Evolutionary conservation across 1,140 invertebrate species (phyloP).

Genomic region (Sycophila sp.): DNA sequence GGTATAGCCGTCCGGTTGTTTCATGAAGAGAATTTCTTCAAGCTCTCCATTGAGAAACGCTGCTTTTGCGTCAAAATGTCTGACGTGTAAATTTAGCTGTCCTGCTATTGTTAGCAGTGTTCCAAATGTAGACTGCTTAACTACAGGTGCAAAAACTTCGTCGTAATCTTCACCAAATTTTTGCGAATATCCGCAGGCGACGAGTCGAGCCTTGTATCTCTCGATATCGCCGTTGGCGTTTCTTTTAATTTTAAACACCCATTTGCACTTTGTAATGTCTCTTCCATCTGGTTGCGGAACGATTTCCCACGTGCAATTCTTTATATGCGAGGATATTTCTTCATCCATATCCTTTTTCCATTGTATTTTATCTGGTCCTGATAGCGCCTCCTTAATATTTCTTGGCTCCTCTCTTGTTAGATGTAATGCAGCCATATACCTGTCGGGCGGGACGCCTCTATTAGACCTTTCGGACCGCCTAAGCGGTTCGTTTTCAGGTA

Average conservation of each 20-base stretch:
- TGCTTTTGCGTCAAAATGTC: constrained; percentile 53
- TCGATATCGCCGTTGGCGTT: constrained; percentile 17
- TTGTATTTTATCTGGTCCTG: not conserved
- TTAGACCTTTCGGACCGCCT: not conserved
- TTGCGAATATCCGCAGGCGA: constrained; percentile 59
- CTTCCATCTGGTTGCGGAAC: constrained; percentile 30
- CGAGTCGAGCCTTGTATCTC: constrained; percentile 49
- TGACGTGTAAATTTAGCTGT: constrained; percentile 54
- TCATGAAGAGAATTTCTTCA: constrained; percentile 54
- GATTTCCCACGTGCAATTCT: constrained; percentile 54
- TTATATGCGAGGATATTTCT: constrained; percentile 45
- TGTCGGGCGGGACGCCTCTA: not conserved
- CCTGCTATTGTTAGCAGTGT: constrained; percentile 55
- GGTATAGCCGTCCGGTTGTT: constrained; percentile 43
- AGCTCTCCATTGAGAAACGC: constrained; percentile 36
- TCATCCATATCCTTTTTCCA: constrained; percentile 53
- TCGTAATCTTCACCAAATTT: constrained; percentile 37
- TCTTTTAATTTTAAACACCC: constrained; percentile 35
- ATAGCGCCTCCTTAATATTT: constrained; percentile 6
- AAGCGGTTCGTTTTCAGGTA: not conserved
- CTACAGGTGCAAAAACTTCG: constrained; percentile 7
- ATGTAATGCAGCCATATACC: not conserved
- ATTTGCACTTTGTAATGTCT: constrained; percentile 37
- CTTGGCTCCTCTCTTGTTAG: not conserved
- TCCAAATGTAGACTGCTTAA: constrained; percentile 40